phyloP scores from a whole-genome alignment of 2,113 vertebrate genomes.

The Recurvirostra avosetta region DNA sequence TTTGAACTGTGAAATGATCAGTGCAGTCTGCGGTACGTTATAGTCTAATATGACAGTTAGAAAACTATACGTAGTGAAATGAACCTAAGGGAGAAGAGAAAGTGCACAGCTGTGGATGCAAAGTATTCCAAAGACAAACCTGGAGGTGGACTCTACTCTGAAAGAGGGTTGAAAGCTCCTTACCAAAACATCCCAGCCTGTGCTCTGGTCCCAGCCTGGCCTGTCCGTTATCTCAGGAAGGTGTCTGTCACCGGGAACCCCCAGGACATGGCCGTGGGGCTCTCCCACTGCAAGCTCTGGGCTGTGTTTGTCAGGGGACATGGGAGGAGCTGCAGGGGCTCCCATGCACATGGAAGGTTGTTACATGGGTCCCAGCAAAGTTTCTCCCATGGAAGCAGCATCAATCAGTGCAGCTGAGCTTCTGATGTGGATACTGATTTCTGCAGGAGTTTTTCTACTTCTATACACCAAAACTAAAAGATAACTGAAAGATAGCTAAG shows the following conservation, averaged over 20 bases:
- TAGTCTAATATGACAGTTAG: not conserved
- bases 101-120: not conserved
- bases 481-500: not conserved
- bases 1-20: not conserved
- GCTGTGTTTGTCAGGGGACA: not conserved
- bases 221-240: accelerated
- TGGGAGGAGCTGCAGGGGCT: accelerated
- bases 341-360: accelerated
- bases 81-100: not conserved
- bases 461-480: not conserved
- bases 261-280: accelerated
- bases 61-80: not conserved
- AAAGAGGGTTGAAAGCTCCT: not conserved
- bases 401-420: not conserved
- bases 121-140: not conserved
- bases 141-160: not conserved
- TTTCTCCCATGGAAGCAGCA: not conserved
- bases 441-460: not conserved
- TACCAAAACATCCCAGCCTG: accelerated
- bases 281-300: accelerated
- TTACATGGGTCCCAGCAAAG: not conserved
- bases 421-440: not conserved
- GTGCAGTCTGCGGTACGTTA: accelerated
- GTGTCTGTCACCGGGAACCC: not conserved
- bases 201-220: not conserved